Conservation (phyloP, 1,140 invertebrate species). For the Globodera ellingtonae region DNA sequence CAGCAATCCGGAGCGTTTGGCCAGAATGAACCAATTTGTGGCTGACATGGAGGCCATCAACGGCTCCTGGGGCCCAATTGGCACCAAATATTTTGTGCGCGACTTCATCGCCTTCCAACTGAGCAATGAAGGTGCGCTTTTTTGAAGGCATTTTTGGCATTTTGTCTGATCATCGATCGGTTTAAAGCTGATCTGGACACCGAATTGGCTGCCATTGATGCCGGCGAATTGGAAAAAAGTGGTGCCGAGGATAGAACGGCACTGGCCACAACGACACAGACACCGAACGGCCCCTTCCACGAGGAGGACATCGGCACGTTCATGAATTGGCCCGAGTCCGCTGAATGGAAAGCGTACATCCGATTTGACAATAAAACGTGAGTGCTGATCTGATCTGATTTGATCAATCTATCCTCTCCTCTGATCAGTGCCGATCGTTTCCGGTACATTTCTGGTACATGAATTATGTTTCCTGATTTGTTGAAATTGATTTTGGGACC, state of each 20-base stretch:
- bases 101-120: constrained; percentile 57
- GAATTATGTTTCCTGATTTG: no score
- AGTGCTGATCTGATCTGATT: constrained; percentile 4
- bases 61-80: constrained; percentile 54
- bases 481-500: no score
- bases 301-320: constrained; percentile 59
- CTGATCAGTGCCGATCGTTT: not conserved
- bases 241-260: not conserved
- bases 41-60: constrained; percentile 55
- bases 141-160: not conserved
- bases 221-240: constrained; percentile 8
- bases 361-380: constrained; percentile 57
- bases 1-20: constrained; percentile 54
- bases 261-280: constrained; percentile 14
- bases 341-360: constrained; percentile 59
- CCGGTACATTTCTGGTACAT: no score
- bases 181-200: not conserved
- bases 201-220: constrained; percentile 17
- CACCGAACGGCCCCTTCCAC: constrained; percentile 33
- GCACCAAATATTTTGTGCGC: constrained; percentile 63
- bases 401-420: not conserved
- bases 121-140: constrained; percentile 4
- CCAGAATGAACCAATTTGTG: constrained; percentile 56
- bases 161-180: constrained; percentile 7
- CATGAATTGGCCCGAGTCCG: constrained; percentile 61